Evolutionary conservation across 2,113 vertebrate species (phyloP).

Genomic region (Cettia cetti): DNA sequence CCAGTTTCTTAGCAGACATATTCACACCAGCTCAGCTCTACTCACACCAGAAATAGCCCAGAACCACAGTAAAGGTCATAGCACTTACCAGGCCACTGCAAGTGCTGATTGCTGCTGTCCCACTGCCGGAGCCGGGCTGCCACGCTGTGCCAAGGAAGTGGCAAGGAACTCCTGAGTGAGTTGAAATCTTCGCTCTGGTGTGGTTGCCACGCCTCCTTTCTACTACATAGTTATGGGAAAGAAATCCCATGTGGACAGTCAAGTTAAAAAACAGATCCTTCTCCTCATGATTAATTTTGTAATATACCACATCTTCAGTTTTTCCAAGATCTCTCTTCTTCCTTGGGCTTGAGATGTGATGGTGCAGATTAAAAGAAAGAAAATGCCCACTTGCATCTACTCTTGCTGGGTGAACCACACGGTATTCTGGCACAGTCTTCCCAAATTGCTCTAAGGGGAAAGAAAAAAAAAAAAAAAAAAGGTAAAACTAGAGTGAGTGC

Average conservation of each 20-base stretch:
- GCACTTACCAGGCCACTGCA: conserved; percentile 90
- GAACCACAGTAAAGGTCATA: not conserved
- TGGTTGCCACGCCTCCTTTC: conserved; percentile 81
- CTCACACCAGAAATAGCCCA: not conserved
- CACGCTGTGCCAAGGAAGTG: conserved; percentile 83
- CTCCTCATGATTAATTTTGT: conserved; percentile 78
- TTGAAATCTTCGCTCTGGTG: conserved; percentile 61
- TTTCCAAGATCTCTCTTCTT: conserved; percentile 72
- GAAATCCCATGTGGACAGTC: conserved; percentile 76
- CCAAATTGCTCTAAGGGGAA: conserved; percentile 70
- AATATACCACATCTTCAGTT: conserved; percentile 75
- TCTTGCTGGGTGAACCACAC: conserved; percentile 82
- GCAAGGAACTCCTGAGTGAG: conserved; percentile 66
- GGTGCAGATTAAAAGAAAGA: conserved; percentile 80
- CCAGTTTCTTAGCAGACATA: not conserved
- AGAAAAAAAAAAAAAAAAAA: not conserved
- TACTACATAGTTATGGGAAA: conserved; percentile 82
- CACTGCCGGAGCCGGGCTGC: conserved; percentile 9
- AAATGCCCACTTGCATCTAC: conserved; percentile 80
- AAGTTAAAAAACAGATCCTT: conserved; percentile 84
- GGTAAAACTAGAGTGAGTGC: not conserved
- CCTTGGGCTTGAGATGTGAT: conserved; percentile 61
- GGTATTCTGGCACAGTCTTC: conserved; percentile 71
- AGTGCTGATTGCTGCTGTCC: conserved; percentile 85
- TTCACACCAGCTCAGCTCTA: not conserved